Conservation (phyloP, 2,113 vertebrate genomes). For the Condylura cristata region DNA sequence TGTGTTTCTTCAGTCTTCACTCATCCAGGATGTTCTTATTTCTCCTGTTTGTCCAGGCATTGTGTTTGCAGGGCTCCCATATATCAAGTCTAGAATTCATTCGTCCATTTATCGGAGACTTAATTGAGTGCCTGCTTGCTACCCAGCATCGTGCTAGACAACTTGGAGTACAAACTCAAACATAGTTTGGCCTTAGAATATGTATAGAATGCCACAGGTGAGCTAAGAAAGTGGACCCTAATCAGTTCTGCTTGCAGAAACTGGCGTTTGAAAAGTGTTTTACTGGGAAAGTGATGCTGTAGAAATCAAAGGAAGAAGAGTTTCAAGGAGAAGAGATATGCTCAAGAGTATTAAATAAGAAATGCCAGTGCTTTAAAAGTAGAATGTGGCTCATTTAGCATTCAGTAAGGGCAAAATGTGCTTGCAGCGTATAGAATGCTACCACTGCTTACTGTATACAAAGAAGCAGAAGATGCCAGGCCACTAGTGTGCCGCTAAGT, state of each 20-base stretch:
- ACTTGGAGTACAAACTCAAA: conserved; percentile 8
- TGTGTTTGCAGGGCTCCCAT: background rate
- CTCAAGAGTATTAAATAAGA: conserved; percentile 28
- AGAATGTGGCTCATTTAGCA: conserved; percentile 7
- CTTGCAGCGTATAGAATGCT: background rate
- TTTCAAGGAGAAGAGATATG: conserved; percentile 47
- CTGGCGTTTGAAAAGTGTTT: conserved; percentile 45
- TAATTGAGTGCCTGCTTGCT: conserved; percentile 7
- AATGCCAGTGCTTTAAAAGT: conserved; percentile 1
- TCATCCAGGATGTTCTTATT: background rate
- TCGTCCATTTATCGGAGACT: background rate
- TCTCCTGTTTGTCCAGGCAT: conserved; percentile 31
- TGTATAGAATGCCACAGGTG: background rate
- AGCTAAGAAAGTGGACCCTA: background rate
- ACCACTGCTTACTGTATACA: background rate
- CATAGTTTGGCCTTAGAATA: conserved; percentile 38
- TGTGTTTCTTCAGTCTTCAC: background rate
- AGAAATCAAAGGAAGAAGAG: background rate
- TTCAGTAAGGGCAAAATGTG: conserved; percentile 15
- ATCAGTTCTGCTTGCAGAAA: conserved; percentile 7
- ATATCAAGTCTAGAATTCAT: background rate
- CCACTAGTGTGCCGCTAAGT: background rate
- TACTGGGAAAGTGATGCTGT: background rate
- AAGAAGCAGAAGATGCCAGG: background rate
- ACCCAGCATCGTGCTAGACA: background rate